Evolutionary conservation across 1,140 invertebrate species (phyloP), one percentile per base, ranked within the genome.

Genomic region (Onthophagus taurus): DNA sequence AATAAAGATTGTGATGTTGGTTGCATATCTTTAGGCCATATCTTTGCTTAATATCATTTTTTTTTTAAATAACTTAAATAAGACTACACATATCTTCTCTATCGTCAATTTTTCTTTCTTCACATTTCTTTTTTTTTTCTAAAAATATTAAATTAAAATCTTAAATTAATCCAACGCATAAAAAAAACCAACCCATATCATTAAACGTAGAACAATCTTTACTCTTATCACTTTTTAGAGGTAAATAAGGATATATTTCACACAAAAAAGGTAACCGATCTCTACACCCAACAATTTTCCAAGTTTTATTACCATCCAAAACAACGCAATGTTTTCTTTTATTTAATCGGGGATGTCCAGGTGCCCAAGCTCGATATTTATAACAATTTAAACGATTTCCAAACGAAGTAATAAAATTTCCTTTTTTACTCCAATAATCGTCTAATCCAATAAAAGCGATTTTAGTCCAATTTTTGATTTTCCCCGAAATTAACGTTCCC

Each of bases 351-450:
- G 80, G 80, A 50, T 81, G 70, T 1, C 74, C 72, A 3, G 72
- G 71, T 1, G 72, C 75, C 80, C 79, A 83, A 8, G 77, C 77
- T 20, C 77, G 65, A 37, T 72, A 80, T 4, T 68, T 64, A 0
- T 68, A 69, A 53, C 79, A 83, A 4, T 64, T 63, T 37, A 83
- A 39, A 3, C 60, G 51, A 41, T 75, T 67, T 23, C 68, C 78
- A 69, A 56, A 66, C 52, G 55, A 66, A 60, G 56, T 66, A 53
- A 66, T 60, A 66, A 57, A 66, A 31, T 49, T 49, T 47, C 51
- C 68, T 57, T 50, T 59, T 18, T 12, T 57, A 42, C 47, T 43
- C n/a, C 53, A 65, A n/a, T n/a, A n/a, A 64, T 66, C 62, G 31
- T 69, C 70, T 41, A 81, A 55, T 5, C 77, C 77, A 11, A 80